Evolutionary conservation across 2,797 vertebrate genomes (phyloP).

Genomic region (Hylomyscus alleni): DNA sequence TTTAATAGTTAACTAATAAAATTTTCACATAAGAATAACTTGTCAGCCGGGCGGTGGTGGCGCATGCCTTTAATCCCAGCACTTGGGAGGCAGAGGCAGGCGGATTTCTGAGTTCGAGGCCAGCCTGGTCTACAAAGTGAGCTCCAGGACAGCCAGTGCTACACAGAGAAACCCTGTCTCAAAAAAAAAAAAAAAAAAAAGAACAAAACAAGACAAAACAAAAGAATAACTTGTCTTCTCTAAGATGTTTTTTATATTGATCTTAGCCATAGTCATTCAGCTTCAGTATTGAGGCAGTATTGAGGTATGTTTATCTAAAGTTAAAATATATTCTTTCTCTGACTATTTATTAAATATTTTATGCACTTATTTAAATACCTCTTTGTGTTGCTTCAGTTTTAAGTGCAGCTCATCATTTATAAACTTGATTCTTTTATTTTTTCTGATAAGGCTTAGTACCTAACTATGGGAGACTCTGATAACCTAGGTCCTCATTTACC

Average conservation of each 20-base stretch:
- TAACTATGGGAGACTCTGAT: background rate
- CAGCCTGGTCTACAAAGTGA: no score
- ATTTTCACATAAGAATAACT: conserved; percentile 41
- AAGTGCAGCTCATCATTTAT: background rate
- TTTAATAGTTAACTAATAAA: conserved; percentile 1
- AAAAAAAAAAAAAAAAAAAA: no score
- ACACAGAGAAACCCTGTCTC: no score
- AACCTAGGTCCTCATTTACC: conserved; percentile 20
- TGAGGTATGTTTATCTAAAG: conserved; percentile 9
- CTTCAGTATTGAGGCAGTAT: conserved; percentile 45
- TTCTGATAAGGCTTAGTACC: conserved; percentile 16
- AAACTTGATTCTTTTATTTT: conserved; percentile 24
- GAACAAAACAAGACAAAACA: no score
- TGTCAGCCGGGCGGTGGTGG: no score
- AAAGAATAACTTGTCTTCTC: conserved; percentile 35
- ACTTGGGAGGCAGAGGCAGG: no score
- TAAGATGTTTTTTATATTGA: conserved; percentile 23
- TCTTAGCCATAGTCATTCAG: conserved; percentile 32
- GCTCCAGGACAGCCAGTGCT: no score
- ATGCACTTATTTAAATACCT: background rate
- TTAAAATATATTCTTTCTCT: conserved; percentile 62
- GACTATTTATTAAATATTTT: conserved; percentile 41
- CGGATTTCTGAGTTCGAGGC: no score
- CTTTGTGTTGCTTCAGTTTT: conserved; percentile 49
- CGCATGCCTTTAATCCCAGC: no score